Base-by-base conservation (phyloP, 1,140 invertebrate species). In the Hormaphis cornu region DNA sequence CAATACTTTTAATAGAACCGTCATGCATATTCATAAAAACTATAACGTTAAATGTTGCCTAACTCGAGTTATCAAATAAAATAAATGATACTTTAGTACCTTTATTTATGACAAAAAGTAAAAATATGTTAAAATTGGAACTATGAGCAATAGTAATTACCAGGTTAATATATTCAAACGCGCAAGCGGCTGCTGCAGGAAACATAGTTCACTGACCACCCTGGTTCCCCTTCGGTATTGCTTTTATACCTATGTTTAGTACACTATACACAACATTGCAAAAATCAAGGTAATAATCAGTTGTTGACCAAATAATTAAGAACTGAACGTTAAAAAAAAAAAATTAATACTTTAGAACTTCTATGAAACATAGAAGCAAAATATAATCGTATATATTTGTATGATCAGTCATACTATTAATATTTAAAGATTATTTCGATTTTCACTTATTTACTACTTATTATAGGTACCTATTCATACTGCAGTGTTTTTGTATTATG, bases 61-160 rank as follows among this genome's bases (percentile, higher is more conserved):
- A 24, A 40, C 35, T 40, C 24, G 22, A 35, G 33, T 22, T 37
- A 37, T 56, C n/a, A 20, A 14, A 50, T 50, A 20, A 56, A 35
- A 37, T 56, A 44, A 58, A 58, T 16, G 8, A 54, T 56, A 56
- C 28, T 58, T 58, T 56, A 1, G 40, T 40, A 40, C 14, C 14
- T 58, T 40, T 58, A 58, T 58, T 7, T 16, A 22, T 40, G 40
- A 14, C 28, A 20, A 35, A 48, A 46, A 50, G 10, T 66, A 28
- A 20, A 46, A 66, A 66, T n/a, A 30, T 66, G 35, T 66, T 35
- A 46, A 48, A 66, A 66, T 66, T 66, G 44, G 28, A 66, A 66
- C 30, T 22, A 44, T 14, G 18, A 35, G 61, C 50, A 66, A 50
- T 50, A 48, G 50, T 66, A 66, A 66, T 66, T 66, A 66, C 42